Percentiles rank a stretch among this genome's conserved stretches.
These are phyloP conservation scores for Fissipunctia ypsillon DNA, from an alignment of 2,888 invertebrate genomes.

Conservation along the genomic window DNA sequence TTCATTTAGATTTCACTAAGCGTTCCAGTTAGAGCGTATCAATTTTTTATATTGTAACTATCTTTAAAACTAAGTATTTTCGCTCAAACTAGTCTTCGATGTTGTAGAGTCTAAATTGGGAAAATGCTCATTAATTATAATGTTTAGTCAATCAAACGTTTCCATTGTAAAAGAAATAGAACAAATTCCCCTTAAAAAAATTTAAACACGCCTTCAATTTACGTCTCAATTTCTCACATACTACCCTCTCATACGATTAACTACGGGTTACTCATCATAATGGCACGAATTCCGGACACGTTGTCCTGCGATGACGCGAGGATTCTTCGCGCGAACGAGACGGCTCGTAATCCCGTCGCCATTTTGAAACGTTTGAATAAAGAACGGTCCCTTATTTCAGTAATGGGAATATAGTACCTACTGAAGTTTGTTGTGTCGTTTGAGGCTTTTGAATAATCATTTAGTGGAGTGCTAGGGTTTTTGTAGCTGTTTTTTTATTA, in stretches of 20 bases:
- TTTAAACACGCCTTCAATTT: slow-evolving; percentile 47
- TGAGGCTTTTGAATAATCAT: slow-evolving; percentile 56
- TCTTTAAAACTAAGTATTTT: not conserved
- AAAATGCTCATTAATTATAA: not conserved
- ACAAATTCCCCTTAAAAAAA: slow-evolving; percentile 8
- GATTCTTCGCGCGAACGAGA: slow-evolving; percentile 67
- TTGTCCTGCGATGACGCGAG: slow-evolving; percentile 71
- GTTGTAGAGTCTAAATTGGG: not conserved
- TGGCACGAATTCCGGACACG: slow-evolving; percentile 80
- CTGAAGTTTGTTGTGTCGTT: slow-evolving; percentile 55
- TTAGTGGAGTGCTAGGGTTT: slow-evolving; percentile 50
- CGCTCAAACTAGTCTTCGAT: not conserved
- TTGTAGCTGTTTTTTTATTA: slow-evolving; percentile 35
- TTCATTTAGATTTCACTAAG: not conserved
- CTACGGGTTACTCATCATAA: slow-evolving; percentile 68
- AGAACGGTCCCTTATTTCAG: slow-evolving; percentile 62
- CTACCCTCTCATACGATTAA: slow-evolving; percentile 63
- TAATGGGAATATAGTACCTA: slow-evolving; percentile 59
- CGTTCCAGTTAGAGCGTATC: not conserved
- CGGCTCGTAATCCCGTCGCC: slow-evolving; percentile 57
- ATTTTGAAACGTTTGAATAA: slow-evolving; percentile 70
- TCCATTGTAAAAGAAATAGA: slow-evolving; percentile 15
- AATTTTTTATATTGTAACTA: not conserved
- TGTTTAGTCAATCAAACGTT: not conserved
- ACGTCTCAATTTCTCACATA: slow-evolving; percentile 53